These are phyloP conservation scores for Apistogramma diplotaenia DNA, from an alignment of 2,113 vertebrate genomes.

Conservation along the genomic window DNA sequence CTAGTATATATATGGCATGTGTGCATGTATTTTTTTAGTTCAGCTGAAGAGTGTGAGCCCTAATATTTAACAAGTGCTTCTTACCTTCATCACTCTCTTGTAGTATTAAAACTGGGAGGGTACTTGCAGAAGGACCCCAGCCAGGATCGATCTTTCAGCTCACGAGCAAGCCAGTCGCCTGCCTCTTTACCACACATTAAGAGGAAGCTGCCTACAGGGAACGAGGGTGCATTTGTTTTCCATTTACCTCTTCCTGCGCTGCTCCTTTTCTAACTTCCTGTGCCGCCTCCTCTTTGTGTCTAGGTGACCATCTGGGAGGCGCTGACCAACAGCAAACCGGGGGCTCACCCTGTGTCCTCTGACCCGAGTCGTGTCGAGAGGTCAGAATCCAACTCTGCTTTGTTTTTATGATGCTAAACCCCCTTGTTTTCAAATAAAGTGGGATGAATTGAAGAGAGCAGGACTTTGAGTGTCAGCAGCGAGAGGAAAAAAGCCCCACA, in stretches of 20 bases:
- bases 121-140: background rate
- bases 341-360: conserved; percentile 83
- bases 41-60: background rate
- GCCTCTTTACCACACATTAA: background rate
- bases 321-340: conserved; percentile 95
- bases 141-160: background rate
- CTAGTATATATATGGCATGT: background rate
- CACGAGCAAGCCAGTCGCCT: background rate
- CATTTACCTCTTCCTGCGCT: background rate
- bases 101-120: background rate
- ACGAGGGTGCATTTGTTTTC: background rate
- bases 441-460: background rate
- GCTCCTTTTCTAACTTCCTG: conserved; percentile 14
- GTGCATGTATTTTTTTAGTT: background rate
- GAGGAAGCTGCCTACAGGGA: background rate
- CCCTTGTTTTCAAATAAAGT: background rate
- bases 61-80: background rate
- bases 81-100: background rate
- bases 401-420: background rate
- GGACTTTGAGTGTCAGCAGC: background rate
- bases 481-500: background rate
- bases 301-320: conserved; percentile 99
- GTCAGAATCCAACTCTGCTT: conserved; percentile 61
- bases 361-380: conserved; percentile 87
- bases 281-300: conserved; percentile 1